Conservation (phyloP, 2,797 vertebrate species). For the Dromococcyx pavoninus region DNA sequence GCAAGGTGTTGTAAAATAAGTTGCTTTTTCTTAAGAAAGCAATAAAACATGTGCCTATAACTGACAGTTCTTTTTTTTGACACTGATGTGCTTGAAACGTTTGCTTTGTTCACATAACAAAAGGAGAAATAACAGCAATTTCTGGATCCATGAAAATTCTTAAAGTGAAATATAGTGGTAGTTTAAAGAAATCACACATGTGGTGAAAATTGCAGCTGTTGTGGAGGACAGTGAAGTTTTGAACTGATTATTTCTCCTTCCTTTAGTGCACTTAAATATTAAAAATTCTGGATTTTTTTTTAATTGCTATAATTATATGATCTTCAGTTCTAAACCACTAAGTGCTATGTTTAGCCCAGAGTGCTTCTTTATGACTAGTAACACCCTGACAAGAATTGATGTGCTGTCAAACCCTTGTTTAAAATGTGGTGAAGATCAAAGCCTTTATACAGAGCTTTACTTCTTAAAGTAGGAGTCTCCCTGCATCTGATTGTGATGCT, state of each 20-base stretch:
- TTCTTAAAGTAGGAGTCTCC: background rate
- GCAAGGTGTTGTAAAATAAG: slow-evolving; percentile 48
- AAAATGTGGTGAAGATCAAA: background rate
- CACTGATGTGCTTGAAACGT: slow-evolving; percentile 44
- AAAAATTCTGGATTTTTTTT: background rate
- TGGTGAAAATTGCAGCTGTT: slow-evolving; percentile 13
- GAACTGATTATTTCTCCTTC: background rate
- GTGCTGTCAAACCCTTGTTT: background rate
- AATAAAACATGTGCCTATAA: slow-evolving; percentile 46
- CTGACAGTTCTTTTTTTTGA: slow-evolving; percentile 53
- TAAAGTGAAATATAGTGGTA: background rate
- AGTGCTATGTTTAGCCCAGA: background rate
- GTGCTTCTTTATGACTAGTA: background rate
- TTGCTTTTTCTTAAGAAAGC: slow-evolving; percentile 40
- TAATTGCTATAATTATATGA: background rate
- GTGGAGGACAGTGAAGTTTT: background rate
- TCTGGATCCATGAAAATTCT: background rate
- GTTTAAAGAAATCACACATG: background rate
- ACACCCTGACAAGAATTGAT: background rate
- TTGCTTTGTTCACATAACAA: slow-evolving; percentile 48
- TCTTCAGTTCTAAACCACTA: background rate
- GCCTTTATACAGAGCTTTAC: background rate
- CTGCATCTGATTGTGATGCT: background rate
- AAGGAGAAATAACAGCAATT: slow-evolving; percentile 39
- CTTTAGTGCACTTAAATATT: background rate